phyloP scores from a whole-genome alignment of 2,113 vertebrate genomes.

The Salvelinus sp. region DNA sequence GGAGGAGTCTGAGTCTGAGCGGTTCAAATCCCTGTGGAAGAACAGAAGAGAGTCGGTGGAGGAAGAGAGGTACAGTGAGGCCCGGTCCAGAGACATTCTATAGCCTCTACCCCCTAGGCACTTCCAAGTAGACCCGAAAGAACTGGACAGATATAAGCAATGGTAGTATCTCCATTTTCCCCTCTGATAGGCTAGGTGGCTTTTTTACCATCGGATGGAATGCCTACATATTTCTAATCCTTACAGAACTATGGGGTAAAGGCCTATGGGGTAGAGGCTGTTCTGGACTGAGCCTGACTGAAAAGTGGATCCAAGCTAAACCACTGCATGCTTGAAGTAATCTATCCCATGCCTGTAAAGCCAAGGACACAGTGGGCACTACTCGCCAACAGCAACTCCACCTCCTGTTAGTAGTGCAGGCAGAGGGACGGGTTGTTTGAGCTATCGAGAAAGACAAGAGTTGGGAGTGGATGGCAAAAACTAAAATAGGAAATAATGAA shows the following conservation, averaged over 20 bases:
- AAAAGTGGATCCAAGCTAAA: not conserved
- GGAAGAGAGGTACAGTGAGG: not conserved
- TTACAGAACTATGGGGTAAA: no score
- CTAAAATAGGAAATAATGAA: constrained; percentile 1
- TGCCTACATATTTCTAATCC: no score
- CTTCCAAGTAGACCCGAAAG: no score
- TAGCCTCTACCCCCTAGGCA: no score
- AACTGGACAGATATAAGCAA: no score
- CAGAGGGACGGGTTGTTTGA: constrained; percentile 22
- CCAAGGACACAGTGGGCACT: constrained; percentile 30
- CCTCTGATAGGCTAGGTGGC: not conserved
- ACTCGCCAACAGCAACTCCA: constrained; percentile 50
- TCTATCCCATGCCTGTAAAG: constrained; percentile 45
- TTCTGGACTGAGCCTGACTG: not conserved
- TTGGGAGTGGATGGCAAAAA: constrained; percentile 23
- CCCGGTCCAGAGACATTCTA: no score
- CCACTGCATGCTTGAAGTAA: constrained; percentile 42
- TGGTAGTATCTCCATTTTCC: no score
- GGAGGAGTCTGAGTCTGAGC: constrained; percentile 93
- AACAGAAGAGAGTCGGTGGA: constrained; percentile 23
- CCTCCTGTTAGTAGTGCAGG: constrained; percentile 53
- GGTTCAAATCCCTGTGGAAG: constrained; percentile 84
- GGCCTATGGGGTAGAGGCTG: no score
- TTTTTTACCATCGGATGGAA: no score
- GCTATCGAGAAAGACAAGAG: constrained; percentile 12